Evolutionary conservation across 2,113 vertebrate species (phyloP).

Genomic region (Anhinga rufa): DNA sequence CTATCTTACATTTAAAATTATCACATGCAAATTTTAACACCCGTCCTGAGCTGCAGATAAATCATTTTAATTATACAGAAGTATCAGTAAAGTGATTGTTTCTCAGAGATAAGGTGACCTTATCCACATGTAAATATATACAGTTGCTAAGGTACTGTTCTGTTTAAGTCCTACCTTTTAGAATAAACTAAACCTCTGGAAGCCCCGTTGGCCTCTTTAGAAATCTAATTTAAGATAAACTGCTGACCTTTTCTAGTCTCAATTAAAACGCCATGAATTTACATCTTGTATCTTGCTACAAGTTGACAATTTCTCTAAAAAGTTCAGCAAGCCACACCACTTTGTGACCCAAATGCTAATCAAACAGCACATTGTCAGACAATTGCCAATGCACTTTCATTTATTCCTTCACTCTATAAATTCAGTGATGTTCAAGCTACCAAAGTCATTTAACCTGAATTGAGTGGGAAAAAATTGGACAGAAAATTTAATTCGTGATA

Average conservation of each 20-base stretch:
- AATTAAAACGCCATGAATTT: constrained; percentile 3
- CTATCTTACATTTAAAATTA: background rate
- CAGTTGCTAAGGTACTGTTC: background rate
- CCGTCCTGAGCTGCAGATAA: background rate
- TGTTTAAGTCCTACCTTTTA: background rate
- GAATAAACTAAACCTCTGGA: background rate
- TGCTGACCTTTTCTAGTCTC: constrained; percentile 1
- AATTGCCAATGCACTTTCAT: background rate
- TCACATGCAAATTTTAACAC: background rate
- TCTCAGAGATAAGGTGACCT: constrained; percentile 7
- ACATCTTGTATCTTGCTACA: background rate
- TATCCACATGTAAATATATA: constrained; percentile 23
- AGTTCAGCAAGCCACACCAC: background rate
- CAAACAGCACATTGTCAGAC: background rate
- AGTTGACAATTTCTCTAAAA: background rate
- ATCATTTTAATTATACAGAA: background rate
- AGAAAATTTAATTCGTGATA: background rate
- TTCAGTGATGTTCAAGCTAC: background rate
- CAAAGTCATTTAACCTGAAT: background rate
- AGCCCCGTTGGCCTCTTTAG: background rate
- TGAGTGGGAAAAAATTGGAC: background rate
- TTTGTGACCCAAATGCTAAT: background rate
- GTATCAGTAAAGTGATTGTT: background rate
- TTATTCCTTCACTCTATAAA: background rate
- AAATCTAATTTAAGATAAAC: constrained; percentile 4